Evolutionary conservation across 2,888 invertebrate genomes (phyloP), one percentile per base, ranked within the genome.

Genomic region (Argyra leucocephala): DNA sequence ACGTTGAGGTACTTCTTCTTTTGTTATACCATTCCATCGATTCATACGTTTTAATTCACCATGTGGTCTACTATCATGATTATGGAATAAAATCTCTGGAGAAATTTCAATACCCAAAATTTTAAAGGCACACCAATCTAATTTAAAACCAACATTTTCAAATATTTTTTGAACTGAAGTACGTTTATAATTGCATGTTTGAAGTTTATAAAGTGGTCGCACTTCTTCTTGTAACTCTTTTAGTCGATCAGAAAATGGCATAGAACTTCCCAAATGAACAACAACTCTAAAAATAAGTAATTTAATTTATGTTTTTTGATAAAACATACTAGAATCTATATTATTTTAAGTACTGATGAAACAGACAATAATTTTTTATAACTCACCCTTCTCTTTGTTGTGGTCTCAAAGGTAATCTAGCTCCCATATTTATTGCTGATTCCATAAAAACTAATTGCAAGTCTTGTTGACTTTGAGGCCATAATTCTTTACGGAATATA

Each of bases 121-220:
- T 78, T 87, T 85, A 76, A 94, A 94, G 64, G 88, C 88, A 74
- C 94, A 95, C 94, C 94, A 95, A 76, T 95, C 94, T 21, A 94
- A 78, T 37, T 87, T 85, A 72, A 93, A 87, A 0, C 88, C 88
- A 10, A 87, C 87, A 67, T 88, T 87, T 69, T 92, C 83, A 76
- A 95, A 94, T 66, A 88, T 83, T 71, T 89, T 83, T 76, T 95
- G 93, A 0, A 91, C 91, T 0, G 91, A 89, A 0, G 93, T 93
- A 66, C 90, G 83, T 76, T 93, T 94, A 76, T 89, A 93, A 0
- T 92, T 92, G 73, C 94, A 95, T 22, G 88, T 86, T 0, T 86
- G 83, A 60, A 90, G 80, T 69, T 89, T 89, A 74, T 89, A 88
- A 0, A 94, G 79, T 0, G 93, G 93, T 18, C 87, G 86, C 0